Conservation (phyloP, 2,113 vertebrate species). For the Tychaedon coryphoeus region DNA sequence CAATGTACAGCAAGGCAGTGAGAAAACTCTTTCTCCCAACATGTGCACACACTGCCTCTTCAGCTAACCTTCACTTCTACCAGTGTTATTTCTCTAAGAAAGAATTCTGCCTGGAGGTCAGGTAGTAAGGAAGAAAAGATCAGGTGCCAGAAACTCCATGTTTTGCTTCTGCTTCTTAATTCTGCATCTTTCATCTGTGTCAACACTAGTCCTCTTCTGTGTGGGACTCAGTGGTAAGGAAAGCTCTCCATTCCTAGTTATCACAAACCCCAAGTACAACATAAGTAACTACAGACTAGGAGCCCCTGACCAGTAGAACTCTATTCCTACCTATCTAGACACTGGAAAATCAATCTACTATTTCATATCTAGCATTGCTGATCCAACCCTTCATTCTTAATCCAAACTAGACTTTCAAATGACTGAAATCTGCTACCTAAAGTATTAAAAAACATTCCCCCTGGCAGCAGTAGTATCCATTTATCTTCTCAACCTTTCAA, state of each 20-base stretch:
- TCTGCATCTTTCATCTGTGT: background rate
- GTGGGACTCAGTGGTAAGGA: background rate
- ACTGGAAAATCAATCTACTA: background rate
- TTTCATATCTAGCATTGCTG: background rate
- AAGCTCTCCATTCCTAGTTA: background rate
- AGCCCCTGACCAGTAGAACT: background rate
- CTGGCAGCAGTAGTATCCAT: background rate
- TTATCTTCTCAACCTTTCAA: background rate
- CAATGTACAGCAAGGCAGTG: background rate
- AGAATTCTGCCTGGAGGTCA: background rate
- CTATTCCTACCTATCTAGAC: background rate
- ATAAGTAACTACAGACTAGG: background rate
- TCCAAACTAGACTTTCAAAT: background rate
- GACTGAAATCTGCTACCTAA: background rate
- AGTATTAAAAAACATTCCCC: background rate
- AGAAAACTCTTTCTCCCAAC: background rate
- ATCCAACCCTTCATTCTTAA: background rate
- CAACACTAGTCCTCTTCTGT: background rate
- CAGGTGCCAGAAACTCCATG: background rate
- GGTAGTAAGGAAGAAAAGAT: background rate
- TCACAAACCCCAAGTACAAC: background rate
- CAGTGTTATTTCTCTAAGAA: background rate
- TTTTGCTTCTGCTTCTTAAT: background rate
- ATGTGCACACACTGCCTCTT: background rate
- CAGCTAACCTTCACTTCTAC: background rate